Percentiles rank a stretch among this genome's conserved stretches.
Evolutionary conservation across 2,888 invertebrate genomes (phyloP).

Genomic region (Drepana falcataria): DNA sequence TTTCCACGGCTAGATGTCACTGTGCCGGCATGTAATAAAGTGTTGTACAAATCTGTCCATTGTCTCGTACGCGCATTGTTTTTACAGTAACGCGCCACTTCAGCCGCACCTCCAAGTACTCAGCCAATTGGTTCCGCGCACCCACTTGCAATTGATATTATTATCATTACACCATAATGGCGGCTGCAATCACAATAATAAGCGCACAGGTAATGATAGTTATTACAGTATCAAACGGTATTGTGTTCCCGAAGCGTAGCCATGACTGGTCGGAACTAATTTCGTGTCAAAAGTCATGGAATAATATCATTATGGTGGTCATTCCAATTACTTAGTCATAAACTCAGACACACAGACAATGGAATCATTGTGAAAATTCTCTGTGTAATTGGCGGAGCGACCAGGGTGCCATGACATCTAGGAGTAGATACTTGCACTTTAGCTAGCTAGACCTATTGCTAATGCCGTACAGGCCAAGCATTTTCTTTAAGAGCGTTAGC

Average conservation of each 20-base stretch:
- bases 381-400: background rate
- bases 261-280: constrained; percentile 10
- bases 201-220: constrained; percentile 30
- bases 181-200: constrained; percentile 36
- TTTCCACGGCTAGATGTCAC: constrained; percentile 1
- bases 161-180: constrained; percentile 28
- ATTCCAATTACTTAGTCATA: background rate
- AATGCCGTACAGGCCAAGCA: too few relatives aligned
- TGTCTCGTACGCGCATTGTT: background rate
- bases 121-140: constrained; percentile 23
- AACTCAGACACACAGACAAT: background rate
- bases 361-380: too few relatives aligned
- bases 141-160: constrained; percentile 50
- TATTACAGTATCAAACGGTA: constrained; percentile 29
- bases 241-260: constrained; percentile 20
- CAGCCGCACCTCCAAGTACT: constrained; percentile 12
- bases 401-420: background rate
- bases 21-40: background rate
- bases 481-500: too few relatives aligned
- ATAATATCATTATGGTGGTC: background rate
- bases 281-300: constrained; percentile 6
- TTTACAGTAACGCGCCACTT: constrained; percentile 3
- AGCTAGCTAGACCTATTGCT: too few relatives aligned
- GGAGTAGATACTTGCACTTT: too few relatives aligned
- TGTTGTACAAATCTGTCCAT: constrained; percentile 1